Evolutionary conservation across 1,140 invertebrate species (phyloP), one percentile per base, ranked within the genome.

Genomic region (Diabrotica virgifera): DNA sequence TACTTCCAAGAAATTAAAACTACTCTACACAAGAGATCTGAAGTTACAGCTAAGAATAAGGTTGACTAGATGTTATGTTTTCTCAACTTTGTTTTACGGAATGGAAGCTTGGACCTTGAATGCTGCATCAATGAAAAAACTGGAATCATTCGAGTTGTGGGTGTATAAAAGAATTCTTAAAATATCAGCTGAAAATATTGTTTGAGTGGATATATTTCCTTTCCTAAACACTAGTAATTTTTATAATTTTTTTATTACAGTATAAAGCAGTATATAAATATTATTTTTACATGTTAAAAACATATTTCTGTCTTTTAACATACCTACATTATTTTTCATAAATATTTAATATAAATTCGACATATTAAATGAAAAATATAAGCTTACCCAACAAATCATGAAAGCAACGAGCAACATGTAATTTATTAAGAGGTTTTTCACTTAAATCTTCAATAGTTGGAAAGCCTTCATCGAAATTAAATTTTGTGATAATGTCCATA

Each of bases 301-400:
- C 24, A 4, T 24, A 4, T 24, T 24, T 24, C 4, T 51, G 9
- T 51, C 5, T 51, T 51, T 11, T 12, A 11, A 10, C 5, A 2
- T 51, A 11, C 5, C 5, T 51, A 11, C 1, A 51, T 12, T 11
- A 51, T 51, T 51, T 51, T 51, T 5, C 5, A 51, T 1, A 51
- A 2, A 51, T 51, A 10, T 51, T 11, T 51, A 12, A 50, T 8
- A 50, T 1, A 12, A 11, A 51, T 11, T 1, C 46, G 12, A 5
- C 46, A 51, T 12, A 12, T 12, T 11, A 51, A 51, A 51, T 12
- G 46, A 10, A 51, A 11, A 51, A 11, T 51, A 5, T 10, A 51
- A 35, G 12, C 52, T 59, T 50, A 59, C 58, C 58, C 10, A 59
- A 13, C 50, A 59, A 59, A 51, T 59, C 58, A 35, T 38, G 12